A percentile compares a stretch with the other conserved stretches of the same genome.
Conservation (phyloP, 2,113 vertebrate genomes). For the Phasianus colchicus region DNA sequence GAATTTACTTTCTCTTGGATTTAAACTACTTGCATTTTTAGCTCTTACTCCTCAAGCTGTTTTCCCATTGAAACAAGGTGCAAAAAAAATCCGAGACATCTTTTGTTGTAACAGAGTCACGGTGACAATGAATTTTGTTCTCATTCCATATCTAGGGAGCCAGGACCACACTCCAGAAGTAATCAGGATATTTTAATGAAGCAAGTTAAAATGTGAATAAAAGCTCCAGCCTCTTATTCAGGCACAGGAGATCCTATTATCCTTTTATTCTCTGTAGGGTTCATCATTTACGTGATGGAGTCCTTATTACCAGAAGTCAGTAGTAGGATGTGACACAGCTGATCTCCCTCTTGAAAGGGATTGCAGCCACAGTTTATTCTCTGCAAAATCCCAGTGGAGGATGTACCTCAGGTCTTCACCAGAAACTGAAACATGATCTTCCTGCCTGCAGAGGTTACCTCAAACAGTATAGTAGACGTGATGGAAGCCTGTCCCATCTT, state of each 20-base stretch:
- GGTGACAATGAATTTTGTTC: background rate
- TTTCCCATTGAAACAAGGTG: background rate
- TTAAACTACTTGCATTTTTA: background rate
- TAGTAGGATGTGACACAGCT: background rate
- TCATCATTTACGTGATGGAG: background rate
- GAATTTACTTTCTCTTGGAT: background rate
- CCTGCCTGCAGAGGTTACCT: background rate
- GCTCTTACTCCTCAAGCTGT: background rate
- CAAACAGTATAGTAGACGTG: accelerated
- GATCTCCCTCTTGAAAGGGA: background rate
- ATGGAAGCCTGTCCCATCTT: background rate
- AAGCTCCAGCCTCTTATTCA: background rate
- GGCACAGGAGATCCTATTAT: background rate
- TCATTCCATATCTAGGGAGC: background rate
- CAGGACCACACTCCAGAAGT: background rate
- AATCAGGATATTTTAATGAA: background rate
- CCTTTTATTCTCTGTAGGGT: background rate
- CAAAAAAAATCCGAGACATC: background rate
- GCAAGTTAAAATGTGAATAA: background rate
- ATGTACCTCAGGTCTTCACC: background rate
- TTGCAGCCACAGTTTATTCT: background rate
- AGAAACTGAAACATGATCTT: background rate
- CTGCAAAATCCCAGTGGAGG: background rate
- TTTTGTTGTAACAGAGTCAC: background rate
- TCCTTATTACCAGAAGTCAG: background rate